Evolutionary conservation across 1,140 invertebrate species (phyloP).

Genomic region (Delia radicum): DNA sequence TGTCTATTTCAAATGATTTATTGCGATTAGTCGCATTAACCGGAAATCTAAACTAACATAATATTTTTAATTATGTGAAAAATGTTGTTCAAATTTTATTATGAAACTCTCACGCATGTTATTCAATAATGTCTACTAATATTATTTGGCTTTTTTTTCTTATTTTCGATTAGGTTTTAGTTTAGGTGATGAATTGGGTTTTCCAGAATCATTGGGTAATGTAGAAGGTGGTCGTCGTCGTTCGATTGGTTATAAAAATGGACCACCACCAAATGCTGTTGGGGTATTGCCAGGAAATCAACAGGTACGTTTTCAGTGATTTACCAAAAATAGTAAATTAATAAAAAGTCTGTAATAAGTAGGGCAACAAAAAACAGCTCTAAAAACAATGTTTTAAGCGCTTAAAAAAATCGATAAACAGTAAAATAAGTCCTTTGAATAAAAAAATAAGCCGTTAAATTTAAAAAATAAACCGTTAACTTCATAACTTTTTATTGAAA

Average conservation of each 20-base stretch:
- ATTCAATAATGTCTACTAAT: neutral
- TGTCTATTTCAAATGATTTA: too few species aligned
- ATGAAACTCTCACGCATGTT: neutral
- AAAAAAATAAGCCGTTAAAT: too few species aligned
- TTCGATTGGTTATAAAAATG: conserved; percentile 63
- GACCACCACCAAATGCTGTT: conserved; percentile 48
- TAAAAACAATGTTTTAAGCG: too few species aligned
- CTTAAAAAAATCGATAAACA: neutral
- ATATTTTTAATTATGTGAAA: neutral
- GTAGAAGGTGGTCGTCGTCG: conserved; percentile 68
- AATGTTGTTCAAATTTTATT: neutral
- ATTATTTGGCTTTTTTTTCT: neutral
- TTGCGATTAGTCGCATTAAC: too few species aligned
- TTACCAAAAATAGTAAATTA: neutral
- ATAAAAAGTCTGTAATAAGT: neutral
- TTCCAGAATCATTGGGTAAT: conserved; percentile 75
- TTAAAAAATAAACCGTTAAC: too few species aligned
- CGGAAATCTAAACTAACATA: neutral
- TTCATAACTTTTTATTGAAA: too few species aligned
- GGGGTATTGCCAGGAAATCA: conserved; percentile 42
- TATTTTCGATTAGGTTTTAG: conserved; percentile 76
- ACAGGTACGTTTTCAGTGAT: conserved; percentile 33
- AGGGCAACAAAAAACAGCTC: neutral
- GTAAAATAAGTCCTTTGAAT: too few species aligned
- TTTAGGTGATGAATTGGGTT: conserved; percentile 79